Base-by-base conservation (phyloP, 1,140 invertebrate species). In the Piezodorus guildinii region DNA sequence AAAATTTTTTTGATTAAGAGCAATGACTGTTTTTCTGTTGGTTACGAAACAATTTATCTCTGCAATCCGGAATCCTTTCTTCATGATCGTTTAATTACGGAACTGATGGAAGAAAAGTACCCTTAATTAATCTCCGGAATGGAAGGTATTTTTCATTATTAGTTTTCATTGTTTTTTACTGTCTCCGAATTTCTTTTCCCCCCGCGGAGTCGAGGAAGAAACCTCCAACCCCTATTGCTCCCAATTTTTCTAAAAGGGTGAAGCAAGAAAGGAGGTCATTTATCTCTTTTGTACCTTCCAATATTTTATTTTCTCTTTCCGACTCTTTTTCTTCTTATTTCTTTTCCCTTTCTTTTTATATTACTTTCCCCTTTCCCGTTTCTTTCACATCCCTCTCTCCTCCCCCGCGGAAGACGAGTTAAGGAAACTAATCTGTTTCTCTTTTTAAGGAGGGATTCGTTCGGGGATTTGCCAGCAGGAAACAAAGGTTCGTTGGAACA, bases 221-320 rank as follows among this genome's bases (percentile, higher is more conserved):
- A 39, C 34, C 34, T 39, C 34, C 34, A 49, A 21, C 46, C 46
- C n/a, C n/a, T 49, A 49, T 21, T 19, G 46, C 46, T 49, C 46
- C 46, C 46, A 49, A 49, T 49, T 19, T 49, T 21, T 49, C 46
- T 49, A 21, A 49, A 49, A 21, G 46, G 21, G 46, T 19, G 46
- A 49, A 21, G n/a, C n/a, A 49, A 49, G 46, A 49, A 49, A 49
- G 46, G 10, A 49, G 21, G 46, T 49, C 46, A 49, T 49, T 49
- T 49, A 49, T 49, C 46, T 49, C 46, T 49, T 49, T 49, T 49
- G 46, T 49, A 49, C 46, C 46, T 49, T 19, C 46, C 46, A 49
- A 19, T 19, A 49, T 49, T 49, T 49, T 49, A 49, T 49, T 49
- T 49, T 49, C 21, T 21, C 21, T 21, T 49, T 5, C 21, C 21